Evolutionary conservation across 2,888 invertebrate genomes (phyloP).

Genomic region (Lepas anatifera): DNA sequence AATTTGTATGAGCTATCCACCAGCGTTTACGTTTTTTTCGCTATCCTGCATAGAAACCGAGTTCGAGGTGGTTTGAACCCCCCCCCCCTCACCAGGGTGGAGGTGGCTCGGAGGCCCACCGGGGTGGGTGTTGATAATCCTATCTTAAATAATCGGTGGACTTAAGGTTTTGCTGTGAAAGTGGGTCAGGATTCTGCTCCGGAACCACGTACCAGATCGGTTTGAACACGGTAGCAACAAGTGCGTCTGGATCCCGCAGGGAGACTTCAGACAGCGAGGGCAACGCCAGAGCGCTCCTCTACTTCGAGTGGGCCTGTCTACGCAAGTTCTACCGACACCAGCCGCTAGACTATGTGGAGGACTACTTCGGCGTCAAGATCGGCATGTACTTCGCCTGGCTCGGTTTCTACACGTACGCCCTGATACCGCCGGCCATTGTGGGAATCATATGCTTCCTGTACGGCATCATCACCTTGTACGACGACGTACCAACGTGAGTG

Average conservation of each 20-base stretch:
- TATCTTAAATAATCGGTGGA: too few relatives aligned
- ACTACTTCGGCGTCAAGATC: conserved; percentile 83
- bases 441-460: conserved; percentile 69
- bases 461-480: conserved; percentile 50
- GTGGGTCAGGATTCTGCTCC: too few relatives aligned
- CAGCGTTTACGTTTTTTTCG: too few relatives aligned
- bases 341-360: conserved; percentile 76
- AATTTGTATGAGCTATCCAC: too few relatives aligned
- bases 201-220: too few relatives aligned
- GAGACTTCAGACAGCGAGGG: not conserved
- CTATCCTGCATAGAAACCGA: too few relatives aligned
- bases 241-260: not conserved
- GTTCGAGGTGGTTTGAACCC: too few relatives aligned
- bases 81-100: too few relatives aligned
- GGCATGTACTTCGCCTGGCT: conserved; percentile 87
- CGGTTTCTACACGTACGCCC: conserved; percentile 86
- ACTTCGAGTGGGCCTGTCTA: conserved; percentile 70
- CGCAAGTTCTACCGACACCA: conserved; percentile 62
- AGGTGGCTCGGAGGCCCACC: too few relatives aligned
- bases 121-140: too few relatives aligned
- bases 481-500: conserved; percentile 54
- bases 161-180: too few relatives aligned
- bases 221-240: too few relatives aligned
- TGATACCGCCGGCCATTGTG: conserved; percentile 68
- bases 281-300: conserved; percentile 55